These are phyloP conservation scores for Harpalus rufipes DNA, from an alignment of 2,888 invertebrate species.

Conservation along the genomic window DNA sequence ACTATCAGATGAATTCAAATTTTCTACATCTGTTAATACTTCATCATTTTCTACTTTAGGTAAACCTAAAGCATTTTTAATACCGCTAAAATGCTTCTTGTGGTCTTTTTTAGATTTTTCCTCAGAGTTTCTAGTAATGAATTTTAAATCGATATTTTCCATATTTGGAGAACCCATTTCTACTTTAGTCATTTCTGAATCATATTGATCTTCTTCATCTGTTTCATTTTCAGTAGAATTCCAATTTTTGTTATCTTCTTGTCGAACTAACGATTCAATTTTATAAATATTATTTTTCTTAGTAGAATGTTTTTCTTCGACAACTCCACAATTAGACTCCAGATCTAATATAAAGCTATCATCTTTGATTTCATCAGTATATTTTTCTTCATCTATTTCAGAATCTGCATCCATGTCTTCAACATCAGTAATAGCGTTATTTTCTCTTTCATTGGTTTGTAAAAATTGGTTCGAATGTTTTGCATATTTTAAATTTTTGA, in stretches of 20 bases:
- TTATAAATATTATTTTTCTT: slow-evolving; percentile 56
- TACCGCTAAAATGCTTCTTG: neutral
- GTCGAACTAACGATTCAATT: slow-evolving; percentile 40
- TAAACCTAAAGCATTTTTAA: slow-evolving; percentile 60
- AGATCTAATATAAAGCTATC: slow-evolving; percentile 68
- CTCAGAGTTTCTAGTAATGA: slow-evolving; percentile 50
- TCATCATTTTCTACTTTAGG: slow-evolving; percentile 71
- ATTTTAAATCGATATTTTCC: slow-evolving; percentile 34
- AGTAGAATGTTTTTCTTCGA: slow-evolving; percentile 68
- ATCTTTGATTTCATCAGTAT: slow-evolving; percentile 14
- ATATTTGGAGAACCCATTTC: slow-evolving; percentile 26
- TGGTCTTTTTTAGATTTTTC: slow-evolving; percentile 26
- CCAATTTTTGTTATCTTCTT: slow-evolving; percentile 46
- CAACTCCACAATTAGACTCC: slow-evolving; percentile 70
- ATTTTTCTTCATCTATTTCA: slow-evolving; percentile 33
- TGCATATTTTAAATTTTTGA: neutral
- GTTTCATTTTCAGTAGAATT: slow-evolving; percentile 68
- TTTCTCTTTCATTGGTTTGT: slow-evolving; percentile 58
- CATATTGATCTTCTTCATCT: slow-evolving; percentile 72
- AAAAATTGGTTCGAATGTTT: slow-evolving; percentile 70
- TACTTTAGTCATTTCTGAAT: slow-evolving; percentile 65
- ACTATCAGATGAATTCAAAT: slow-evolving; percentile 75
- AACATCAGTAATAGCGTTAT: slow-evolving; percentile 74
- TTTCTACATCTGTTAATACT: slow-evolving; percentile 78
- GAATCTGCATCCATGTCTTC: slow-evolving; percentile 76